These are phyloP conservation scores for Clinocottus analis DNA, from an alignment of 2,113 vertebrate genomes.

Conservation along the genomic window DNA sequence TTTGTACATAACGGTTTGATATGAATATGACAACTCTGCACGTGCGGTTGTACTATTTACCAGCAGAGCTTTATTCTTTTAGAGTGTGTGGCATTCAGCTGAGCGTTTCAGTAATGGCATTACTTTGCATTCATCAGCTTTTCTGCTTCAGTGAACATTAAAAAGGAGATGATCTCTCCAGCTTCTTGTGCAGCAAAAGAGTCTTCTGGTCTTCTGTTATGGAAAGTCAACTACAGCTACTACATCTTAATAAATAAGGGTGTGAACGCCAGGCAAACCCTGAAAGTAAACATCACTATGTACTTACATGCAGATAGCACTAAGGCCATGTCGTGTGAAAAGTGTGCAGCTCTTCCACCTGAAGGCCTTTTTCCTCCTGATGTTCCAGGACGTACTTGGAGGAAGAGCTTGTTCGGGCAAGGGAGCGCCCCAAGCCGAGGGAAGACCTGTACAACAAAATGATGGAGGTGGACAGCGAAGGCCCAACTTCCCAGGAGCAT, in stretches of 20 bases:
- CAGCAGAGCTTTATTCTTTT: background rate
- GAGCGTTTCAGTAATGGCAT: background rate
- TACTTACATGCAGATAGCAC: background rate
- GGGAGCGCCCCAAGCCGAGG: constrained; percentile 92
- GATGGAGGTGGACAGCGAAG: constrained; percentile 92
- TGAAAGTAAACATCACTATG: constrained; percentile 29
- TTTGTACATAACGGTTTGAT: constrained; percentile 13
- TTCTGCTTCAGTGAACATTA: background rate
- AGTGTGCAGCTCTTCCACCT: constrained; percentile 8
- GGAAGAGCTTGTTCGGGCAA: constrained; percentile 93
- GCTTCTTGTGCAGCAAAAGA: constrained; percentile 1
- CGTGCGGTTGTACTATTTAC: constrained; percentile 1
- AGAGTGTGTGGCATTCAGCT: background rate
- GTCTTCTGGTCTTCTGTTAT: too few species aligned
- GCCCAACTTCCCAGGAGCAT: constrained; percentile 91
- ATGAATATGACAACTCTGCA: background rate
- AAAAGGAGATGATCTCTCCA: background rate
- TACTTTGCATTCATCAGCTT: background rate
- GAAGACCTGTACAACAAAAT: constrained; percentile 98
- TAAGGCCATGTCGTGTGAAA: background rate
- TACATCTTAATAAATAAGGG: background rate
- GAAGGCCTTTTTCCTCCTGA: background rate
- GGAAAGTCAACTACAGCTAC: background rate
- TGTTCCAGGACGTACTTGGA: constrained; percentile 93
- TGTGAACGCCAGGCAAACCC: constrained; percentile 5